phyloP scores from a whole-genome alignment of 2,113 vertebrate species.

The Empidonax alnorum region DNA sequence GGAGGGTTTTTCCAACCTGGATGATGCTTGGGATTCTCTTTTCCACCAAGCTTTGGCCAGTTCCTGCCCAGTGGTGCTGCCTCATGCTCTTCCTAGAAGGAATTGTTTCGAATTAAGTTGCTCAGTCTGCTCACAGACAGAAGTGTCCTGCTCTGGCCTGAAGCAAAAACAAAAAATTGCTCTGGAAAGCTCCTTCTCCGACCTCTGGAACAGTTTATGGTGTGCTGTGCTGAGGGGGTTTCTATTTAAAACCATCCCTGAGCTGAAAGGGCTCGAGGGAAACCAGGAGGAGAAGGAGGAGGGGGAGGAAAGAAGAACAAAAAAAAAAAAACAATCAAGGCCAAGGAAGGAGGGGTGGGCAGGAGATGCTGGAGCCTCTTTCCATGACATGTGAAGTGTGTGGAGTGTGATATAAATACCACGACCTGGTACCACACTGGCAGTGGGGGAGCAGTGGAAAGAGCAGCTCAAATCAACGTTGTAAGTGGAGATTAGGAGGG shows the following conservation, averaged over 20 bases:
- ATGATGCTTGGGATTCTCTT: background rate
- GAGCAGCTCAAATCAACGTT: background rate
- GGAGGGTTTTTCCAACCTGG: background rate
- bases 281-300: background rate
- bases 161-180: background rate
- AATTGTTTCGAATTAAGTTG: background rate
- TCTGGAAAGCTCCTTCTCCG: background rate
- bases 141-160: background rate
- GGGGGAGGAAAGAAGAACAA: background rate
- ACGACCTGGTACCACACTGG: background rate
- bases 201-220: background rate
- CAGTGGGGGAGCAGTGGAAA: conserved; percentile 1
- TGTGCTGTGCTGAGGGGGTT: background rate
- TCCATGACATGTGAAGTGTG: background rate
- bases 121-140: background rate
- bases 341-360: background rate
- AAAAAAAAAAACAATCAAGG: too few species aligned
- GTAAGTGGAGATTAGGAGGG: conserved; percentile 50
- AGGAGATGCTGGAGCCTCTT: background rate
- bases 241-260: background rate
- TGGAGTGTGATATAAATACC: conserved; percentile 29
- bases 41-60: background rate
- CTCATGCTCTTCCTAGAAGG: background rate
- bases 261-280: background rate
- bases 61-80: background rate